phyloP scores from a whole-genome alignment of 2,888 invertebrate species.

The Callosobruchus maculatus region DNA sequence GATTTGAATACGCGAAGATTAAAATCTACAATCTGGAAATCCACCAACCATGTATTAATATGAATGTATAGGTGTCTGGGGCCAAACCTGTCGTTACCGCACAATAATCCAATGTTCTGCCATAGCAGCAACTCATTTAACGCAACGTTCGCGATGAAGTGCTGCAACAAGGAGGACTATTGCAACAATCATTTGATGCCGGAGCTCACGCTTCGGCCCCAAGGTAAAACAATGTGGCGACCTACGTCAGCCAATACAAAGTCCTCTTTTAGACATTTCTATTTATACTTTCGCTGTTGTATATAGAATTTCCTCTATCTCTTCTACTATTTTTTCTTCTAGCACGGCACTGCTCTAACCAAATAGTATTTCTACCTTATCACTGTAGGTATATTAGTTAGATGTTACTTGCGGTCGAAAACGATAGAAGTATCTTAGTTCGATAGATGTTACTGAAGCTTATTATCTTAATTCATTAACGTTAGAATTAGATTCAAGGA shows the following conservation, averaged over 20 bases:
- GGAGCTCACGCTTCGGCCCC: slow-evolving; percentile 61
- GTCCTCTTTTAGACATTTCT: not conserved
- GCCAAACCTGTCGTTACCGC: slow-evolving; percentile 68
- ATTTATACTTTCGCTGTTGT: slow-evolving; percentile 18
- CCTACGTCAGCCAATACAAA: not conserved
- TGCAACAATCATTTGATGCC: slow-evolving; percentile 72
- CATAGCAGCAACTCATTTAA: slow-evolving; percentile 71
- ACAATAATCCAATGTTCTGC: slow-evolving; percentile 80
- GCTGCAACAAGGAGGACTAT: slow-evolving; percentile 73
- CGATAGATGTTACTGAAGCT: too few species aligned
- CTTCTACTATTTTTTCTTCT: slow-evolving; percentile 9
- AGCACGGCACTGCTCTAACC: slow-evolving; percentile 1
- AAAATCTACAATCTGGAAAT: not conserved
- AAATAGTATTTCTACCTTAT: not conserved
- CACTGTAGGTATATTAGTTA: not conserved
- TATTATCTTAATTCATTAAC: too few species aligned
- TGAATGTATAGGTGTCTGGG: slow-evolving; percentile 70
- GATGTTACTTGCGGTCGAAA: not conserved
- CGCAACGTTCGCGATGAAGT: slow-evolving; percentile 74
- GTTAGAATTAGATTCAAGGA: too few species aligned
- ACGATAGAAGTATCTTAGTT: not conserved
- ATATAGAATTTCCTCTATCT: slow-evolving; percentile 12
- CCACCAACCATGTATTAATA: slow-evolving; percentile 29
- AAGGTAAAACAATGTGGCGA: slow-evolving; percentile 56
- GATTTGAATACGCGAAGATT: not conserved